These are phyloP conservation scores for Saccostrea cuccullata DNA, from an alignment of 1,140 invertebrate species.

Conservation along the genomic window DNA sequence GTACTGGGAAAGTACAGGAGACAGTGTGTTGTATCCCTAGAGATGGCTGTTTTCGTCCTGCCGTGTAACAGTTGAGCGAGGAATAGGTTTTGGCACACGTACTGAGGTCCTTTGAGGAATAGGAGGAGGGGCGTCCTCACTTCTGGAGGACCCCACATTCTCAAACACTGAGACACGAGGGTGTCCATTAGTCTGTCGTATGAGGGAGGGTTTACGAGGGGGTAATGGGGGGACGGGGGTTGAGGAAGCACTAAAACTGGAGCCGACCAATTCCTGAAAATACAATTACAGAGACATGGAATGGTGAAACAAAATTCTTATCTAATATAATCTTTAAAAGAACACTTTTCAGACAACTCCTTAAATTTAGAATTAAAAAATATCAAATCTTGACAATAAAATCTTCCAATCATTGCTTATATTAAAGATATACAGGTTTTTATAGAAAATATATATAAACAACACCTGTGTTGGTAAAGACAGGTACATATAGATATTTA, in stretches of 20 bases:
- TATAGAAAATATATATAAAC: too few relatives aligned
- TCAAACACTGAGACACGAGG: not conserved
- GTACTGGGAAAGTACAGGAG: not conserved
- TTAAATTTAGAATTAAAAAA: too few relatives aligned
- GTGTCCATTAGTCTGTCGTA: not conserved
- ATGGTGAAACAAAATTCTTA: not conserved
- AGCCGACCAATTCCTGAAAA: constrained; percentile 2
- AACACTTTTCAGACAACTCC: too few relatives aligned
- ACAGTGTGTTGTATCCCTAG: not conserved
- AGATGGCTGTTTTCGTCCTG: not conserved
- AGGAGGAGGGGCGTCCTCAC: not conserved
- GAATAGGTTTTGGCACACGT: not conserved
- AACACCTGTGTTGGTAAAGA: too few relatives aligned
- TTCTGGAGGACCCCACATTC: not conserved
- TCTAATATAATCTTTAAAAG: too few relatives aligned
- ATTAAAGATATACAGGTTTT: not conserved
- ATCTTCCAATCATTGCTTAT: not conserved
- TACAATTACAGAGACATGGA: not conserved
- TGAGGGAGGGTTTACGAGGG: constrained; percentile 10
- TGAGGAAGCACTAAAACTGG: not conserved
- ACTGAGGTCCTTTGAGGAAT: constrained; percentile 12
- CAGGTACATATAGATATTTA: not conserved
- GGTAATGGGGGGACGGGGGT: not conserved
- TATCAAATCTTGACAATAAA: too few relatives aligned
- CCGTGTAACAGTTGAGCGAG: not conserved